Percentiles rank a stretch among this genome's conserved stretches.
Conservation (phyloP, 2,888 invertebrate species). For the Erebia palarica region DNA sequence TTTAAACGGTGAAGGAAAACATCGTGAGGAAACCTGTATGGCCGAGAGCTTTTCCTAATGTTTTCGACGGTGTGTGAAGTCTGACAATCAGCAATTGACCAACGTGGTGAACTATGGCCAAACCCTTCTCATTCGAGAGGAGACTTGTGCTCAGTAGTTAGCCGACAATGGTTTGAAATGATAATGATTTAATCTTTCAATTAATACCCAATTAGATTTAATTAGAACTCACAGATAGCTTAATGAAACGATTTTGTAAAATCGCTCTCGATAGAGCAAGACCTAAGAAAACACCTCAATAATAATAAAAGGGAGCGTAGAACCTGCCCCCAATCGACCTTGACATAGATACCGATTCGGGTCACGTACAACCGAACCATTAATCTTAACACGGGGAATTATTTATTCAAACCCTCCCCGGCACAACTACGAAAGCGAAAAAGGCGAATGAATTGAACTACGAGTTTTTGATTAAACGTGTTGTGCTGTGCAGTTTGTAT, state of each 20-base stretch:
- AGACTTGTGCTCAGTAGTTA: too few relatives aligned
- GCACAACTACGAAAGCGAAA: conserved; percentile 48
- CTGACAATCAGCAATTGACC: too few relatives aligned
- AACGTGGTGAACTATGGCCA: too few relatives aligned
- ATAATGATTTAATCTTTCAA: too few relatives aligned
- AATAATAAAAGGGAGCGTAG: conserved; percentile 17
- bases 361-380: conserved; percentile 44
- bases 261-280: conserved; percentile 1
- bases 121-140: too few relatives aligned
- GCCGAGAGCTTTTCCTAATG: too few relatives aligned
- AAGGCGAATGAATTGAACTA: conserved; percentile 46
- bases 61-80: too few relatives aligned
- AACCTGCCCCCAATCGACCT: conserved; percentile 30
- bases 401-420: conserved; percentile 51
- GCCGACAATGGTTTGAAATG: too few relatives aligned
- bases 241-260: neutral
- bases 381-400: conserved; percentile 48
- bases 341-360: conserved; percentile 41
- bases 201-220: too few relatives aligned
- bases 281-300: conserved; percentile 19
- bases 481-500: neutral
- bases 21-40: too few relatives aligned
- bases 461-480: conserved; percentile 32
- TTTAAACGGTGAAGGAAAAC: too few relatives aligned
- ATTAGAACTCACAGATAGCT: neutral